Conservation (phyloP, 2,113 vertebrate genomes). For the Choloepus hoffmanni region DNA sequence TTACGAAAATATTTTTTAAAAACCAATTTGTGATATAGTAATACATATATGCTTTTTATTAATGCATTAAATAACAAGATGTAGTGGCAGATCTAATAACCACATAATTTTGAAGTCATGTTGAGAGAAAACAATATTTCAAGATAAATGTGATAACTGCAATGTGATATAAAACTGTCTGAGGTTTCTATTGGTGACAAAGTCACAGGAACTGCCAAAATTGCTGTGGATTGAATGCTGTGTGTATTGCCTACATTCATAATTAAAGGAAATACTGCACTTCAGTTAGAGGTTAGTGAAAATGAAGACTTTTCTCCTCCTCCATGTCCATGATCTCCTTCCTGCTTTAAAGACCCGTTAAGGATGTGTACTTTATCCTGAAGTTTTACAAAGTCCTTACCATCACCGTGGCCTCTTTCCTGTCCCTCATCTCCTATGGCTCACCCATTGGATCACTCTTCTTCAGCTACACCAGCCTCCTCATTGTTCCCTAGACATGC, state of each 20-base stretch:
- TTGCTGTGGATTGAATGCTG: not conserved
- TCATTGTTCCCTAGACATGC: not conserved
- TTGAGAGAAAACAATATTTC: slow-evolving; percentile 76
- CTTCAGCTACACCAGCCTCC: not conserved
- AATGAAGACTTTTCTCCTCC: not conserved
- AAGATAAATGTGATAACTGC: slow-evolving; percentile 73
- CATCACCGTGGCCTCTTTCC: too few relatives aligned
- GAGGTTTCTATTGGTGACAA: slow-evolving; percentile 60
- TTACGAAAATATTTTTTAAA: slow-evolving; percentile 80
- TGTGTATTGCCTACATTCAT: not conserved
- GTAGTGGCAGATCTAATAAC: slow-evolving; percentile 71
- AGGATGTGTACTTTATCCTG: not conserved
- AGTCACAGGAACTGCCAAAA: slow-evolving; percentile 38
- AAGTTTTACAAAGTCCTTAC: not conserved
- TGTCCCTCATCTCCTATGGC: not conserved
- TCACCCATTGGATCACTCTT: not conserved
- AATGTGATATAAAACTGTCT: slow-evolving; percentile 64
- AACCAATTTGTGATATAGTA: slow-evolving; percentile 76
- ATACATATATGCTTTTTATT: slow-evolving; percentile 78
- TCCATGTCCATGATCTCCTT: not conserved
- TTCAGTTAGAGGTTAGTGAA: slow-evolving; percentile 26
- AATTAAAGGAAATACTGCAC: slow-evolving; percentile 23
- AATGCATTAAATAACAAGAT: slow-evolving; percentile 74
- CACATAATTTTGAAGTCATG: slow-evolving; percentile 76
- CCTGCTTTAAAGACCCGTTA: not conserved